Evolutionary conservation across 1,140 invertebrate genomes (phyloP).

Genomic region (Uloborus diversus): DNA sequence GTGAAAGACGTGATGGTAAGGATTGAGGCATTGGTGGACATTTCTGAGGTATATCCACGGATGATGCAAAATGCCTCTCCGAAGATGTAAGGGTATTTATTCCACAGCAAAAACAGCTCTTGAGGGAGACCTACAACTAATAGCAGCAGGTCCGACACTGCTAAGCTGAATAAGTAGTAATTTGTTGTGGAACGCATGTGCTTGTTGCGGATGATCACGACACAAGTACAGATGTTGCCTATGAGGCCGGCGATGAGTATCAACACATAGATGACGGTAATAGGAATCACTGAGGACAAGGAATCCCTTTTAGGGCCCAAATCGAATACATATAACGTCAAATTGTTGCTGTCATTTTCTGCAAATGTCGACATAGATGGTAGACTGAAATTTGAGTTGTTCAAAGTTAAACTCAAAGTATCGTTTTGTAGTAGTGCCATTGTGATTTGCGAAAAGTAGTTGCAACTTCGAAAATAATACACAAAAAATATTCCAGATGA

Average conservation of each 20-base stretch:
- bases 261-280: slow-evolving; percentile 65
- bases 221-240: slow-evolving; percentile 69
- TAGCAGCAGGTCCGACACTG: slow-evolving; percentile 71
- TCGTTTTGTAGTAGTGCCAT: slow-evolving; percentile 7
- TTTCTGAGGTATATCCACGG: slow-evolving; percentile 84
- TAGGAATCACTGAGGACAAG: slow-evolving; percentile 59
- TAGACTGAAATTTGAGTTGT: neutral
- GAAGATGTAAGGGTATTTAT: slow-evolving; percentile 86
- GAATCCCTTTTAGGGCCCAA: slow-evolving; percentile 50
- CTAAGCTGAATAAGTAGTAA: slow-evolving; percentile 73
- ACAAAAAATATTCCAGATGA: no score
- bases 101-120: slow-evolving; percentile 88
- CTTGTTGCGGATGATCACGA: slow-evolving; percentile 68
- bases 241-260: slow-evolving; percentile 67
- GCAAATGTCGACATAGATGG: neutral
- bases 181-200: slow-evolving; percentile 68
- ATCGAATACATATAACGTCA: slow-evolving; percentile 15
- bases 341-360: slow-evolving; percentile 1
- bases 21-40: slow-evolving; percentile 91
- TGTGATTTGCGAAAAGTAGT: neutral
- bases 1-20: slow-evolving; percentile 94
- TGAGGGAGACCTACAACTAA: slow-evolving; percentile 73
- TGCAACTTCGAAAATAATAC: no score
- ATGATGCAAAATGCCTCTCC: slow-evolving; percentile 86
- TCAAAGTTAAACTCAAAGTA: neutral